phyloP scores from a whole-genome alignment of 2,888 invertebrate genomes.

The Lapara coniferarum region DNA sequence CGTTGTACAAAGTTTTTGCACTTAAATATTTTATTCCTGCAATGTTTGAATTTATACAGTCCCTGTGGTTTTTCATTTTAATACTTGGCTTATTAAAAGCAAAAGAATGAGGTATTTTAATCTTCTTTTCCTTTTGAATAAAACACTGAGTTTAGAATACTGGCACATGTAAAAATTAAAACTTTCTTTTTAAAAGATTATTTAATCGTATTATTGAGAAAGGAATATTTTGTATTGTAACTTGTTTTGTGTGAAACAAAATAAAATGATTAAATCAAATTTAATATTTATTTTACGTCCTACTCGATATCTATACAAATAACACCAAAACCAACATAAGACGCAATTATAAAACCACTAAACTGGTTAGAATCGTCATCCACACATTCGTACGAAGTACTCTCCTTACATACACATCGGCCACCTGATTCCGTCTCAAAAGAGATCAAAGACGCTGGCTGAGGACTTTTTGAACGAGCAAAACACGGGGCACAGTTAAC shows the following conservation, averaged over 20 bases:
- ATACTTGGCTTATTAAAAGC: conserved; percentile 16
- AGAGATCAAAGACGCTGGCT: conserved; percentile 35
- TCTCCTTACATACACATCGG: conserved; percentile 18
- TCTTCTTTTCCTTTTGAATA: not conserved
- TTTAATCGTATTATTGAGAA: no score
- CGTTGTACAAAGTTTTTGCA: not conserved
- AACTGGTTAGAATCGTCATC: not conserved
- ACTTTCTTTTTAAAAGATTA: no score
- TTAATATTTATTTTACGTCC: not conserved
- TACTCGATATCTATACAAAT: not conserved
- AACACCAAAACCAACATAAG: not conserved
- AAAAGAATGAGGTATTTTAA: not conserved
- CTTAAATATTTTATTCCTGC: conserved; percentile 18
- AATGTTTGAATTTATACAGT: conserved; percentile 4
- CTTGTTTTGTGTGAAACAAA: no score
- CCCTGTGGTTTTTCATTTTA: conserved; percentile 7
- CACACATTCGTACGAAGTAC: not conserved
- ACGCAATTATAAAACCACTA: not conserved
- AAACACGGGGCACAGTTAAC: conserved; percentile 41
- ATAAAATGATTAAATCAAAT: no score
- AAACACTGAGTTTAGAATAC: not conserved
- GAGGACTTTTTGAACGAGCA: conserved; percentile 38
- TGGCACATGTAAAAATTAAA: no score
- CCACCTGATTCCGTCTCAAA: conserved; percentile 34
- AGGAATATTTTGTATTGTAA: no score